Evolutionary conservation across 30 jellyfish, hydroid and myxozoan genomes (phyloP).

Genomic region (Hydractinia symbiolongicarpus): DNA sequence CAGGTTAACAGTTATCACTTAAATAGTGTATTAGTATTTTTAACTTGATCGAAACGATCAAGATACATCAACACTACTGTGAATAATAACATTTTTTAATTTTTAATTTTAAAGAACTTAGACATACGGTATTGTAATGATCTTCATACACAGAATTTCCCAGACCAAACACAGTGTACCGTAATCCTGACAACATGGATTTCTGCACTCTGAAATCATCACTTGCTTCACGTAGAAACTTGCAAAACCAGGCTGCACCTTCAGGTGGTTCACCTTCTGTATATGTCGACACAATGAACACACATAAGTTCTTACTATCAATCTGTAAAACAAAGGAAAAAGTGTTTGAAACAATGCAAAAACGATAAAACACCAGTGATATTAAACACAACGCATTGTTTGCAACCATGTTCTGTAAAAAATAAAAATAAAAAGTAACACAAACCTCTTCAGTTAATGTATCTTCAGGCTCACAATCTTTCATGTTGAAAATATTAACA

Average conservation of each 20-base stretch:
- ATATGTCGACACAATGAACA: constrained; percentile 78
- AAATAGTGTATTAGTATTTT: too few relatives aligned
- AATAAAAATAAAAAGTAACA: neutral
- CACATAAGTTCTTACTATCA: constrained; percentile 35
- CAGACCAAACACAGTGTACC: constrained; percentile 85
- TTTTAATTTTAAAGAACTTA: neutral
- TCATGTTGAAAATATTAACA: constrained; percentile 36
- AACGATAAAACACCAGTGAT: too few relatives aligned
- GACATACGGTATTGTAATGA: constrained; percentile 71
- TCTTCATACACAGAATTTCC: constrained; percentile 88
- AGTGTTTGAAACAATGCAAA: too few relatives aligned
- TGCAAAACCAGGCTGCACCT: constrained; percentile 73
- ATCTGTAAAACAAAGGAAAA: constrained; percentile 23
- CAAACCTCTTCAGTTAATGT: constrained; percentile 64
- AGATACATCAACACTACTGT: too few relatives aligned
- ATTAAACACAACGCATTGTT: too few relatives aligned
- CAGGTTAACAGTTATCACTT: too few relatives aligned
- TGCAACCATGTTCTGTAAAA: too few relatives aligned
- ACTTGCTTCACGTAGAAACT: constrained; percentile 64
- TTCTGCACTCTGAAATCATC: constrained; percentile 93
- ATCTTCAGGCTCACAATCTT: constrained; percentile 89
- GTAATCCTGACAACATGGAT: constrained; percentile 55
- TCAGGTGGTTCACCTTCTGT: constrained; percentile 85
- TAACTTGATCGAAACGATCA: too few relatives aligned
- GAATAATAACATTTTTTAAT: too few relatives aligned